Evolutionary conservation across 2,797 vertebrate genomes (phyloP).

Genomic region (Glossophaga mutica): DNA sequence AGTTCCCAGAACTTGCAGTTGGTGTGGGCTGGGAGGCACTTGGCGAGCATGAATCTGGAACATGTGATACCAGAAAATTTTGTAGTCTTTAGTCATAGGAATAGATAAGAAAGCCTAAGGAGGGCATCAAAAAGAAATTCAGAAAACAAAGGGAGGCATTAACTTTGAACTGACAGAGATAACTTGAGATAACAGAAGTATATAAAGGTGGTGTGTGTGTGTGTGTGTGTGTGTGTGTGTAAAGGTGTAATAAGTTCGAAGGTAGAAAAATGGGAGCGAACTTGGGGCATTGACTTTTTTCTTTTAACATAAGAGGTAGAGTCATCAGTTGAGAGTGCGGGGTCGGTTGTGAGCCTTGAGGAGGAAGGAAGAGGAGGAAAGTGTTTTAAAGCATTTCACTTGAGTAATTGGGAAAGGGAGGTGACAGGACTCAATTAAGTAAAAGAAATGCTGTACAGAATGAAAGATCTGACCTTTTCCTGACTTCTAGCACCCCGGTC

Average conservation of each 20-base stretch:
- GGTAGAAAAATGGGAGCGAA: background rate
- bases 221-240: background rate
- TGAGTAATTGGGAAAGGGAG: background rate
- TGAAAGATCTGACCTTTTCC: background rate
- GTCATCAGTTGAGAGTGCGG: background rate
- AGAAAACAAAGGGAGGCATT: background rate
- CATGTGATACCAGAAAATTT: background rate
- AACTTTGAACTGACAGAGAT: background rate
- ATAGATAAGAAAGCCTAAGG: background rate
- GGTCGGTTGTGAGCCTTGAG: background rate
- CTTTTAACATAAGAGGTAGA: background rate
- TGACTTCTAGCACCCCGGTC: background rate
- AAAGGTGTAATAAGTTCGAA: background rate
- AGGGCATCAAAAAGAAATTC: conserved; percentile 10
- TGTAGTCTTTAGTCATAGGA: background rate
- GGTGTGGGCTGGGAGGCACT: background rate
- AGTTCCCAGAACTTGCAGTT: background rate
- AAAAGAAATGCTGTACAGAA: background rate
- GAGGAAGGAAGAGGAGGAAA: background rate
- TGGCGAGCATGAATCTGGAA: background rate
- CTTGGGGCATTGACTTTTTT: background rate
- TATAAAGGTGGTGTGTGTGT: background rate
- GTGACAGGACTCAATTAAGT: background rate
- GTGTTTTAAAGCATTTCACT: conserved; percentile 1
- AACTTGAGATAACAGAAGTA: background rate